Evolutionary conservation across 1,140 invertebrate genomes (phyloP).

Genomic region (Bombus terrestris): DNA sequence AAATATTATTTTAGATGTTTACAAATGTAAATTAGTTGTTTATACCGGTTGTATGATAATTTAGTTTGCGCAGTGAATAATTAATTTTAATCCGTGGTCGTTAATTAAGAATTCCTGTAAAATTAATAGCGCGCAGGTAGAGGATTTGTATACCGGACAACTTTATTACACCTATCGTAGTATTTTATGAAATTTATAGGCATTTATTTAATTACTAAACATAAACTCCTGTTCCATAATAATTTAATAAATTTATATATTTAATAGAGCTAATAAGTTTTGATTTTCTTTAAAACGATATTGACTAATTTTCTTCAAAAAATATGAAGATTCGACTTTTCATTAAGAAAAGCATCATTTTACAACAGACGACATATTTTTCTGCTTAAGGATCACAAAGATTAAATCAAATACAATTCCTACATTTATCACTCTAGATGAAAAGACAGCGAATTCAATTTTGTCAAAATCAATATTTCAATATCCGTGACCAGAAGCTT

Average conservation of each 20-base stretch:
- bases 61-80: not conserved
- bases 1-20: not conserved
- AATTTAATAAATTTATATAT: not conserved
- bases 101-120: not conserved
- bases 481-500: too few species aligned
- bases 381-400: too few species aligned
- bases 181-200: not conserved
- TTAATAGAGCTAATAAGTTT: too few species aligned
- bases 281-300: too few species aligned
- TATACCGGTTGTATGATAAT: not conserved
- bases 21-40: not conserved
- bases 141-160: not conserved
- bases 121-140: not conserved
- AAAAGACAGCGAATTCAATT: too few species aligned
- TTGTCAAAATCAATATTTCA: too few species aligned
- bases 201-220: not conserved
- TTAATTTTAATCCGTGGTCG: not conserved
- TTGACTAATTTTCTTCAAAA: too few species aligned
- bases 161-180: not conserved
- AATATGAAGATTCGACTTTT: not conserved
- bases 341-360: not conserved
- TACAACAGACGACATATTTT: too few species aligned
- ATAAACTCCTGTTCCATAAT: not conserved
- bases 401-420: too few species aligned
- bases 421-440: too few species aligned